Evolutionary conservation across 2,797 vertebrate species (phyloP).

Genomic region (Eospalax fontanierii): DNA sequence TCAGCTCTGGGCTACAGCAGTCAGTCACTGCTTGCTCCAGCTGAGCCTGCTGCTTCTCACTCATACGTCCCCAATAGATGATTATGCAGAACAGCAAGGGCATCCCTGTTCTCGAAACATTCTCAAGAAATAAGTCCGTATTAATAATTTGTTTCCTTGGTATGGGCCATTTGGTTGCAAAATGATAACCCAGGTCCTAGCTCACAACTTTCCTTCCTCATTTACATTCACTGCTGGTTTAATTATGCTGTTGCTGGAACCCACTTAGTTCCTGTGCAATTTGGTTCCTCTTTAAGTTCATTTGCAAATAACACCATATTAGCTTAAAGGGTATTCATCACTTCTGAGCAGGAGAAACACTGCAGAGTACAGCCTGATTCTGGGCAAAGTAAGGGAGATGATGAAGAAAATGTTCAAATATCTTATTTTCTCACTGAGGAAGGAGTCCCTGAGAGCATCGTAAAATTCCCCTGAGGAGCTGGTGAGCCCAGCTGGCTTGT

Average conservation of each 20-base stretch:
- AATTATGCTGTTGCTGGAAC: conserved; percentile 78
- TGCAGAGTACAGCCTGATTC: conserved; percentile 64
- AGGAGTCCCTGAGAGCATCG: background rate
- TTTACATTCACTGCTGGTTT: conserved; percentile 82
- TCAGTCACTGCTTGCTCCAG: conserved; percentile 9
- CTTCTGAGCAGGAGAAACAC: conserved; percentile 79
- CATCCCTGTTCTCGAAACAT: conserved; percentile 65
- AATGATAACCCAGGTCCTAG: conserved; percentile 79
- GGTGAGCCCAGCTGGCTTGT: background rate
- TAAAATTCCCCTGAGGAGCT: background rate
- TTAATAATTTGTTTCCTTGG: conserved; percentile 85
- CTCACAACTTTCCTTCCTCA: conserved; percentile 64
- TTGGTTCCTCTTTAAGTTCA: conserved; percentile 83
- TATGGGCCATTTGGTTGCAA: conserved; percentile 79
- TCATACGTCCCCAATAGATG: conserved; percentile 53
- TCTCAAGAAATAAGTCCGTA: conserved; percentile 82
- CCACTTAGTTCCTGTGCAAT: conserved; percentile 63
- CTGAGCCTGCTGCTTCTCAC: conserved; percentile 33
- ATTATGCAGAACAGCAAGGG: conserved; percentile 75
- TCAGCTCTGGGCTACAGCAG: conserved; percentile 33
- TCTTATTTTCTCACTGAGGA: conserved; percentile 4
- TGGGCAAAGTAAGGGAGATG: conserved; percentile 36
- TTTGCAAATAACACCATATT: conserved; percentile 84
- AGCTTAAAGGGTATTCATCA: conserved; percentile 76
- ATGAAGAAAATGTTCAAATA: background rate